phyloP scores from a whole-genome alignment of 2,797 vertebrate species.

The Pseudopleuronectes americanus region DNA sequence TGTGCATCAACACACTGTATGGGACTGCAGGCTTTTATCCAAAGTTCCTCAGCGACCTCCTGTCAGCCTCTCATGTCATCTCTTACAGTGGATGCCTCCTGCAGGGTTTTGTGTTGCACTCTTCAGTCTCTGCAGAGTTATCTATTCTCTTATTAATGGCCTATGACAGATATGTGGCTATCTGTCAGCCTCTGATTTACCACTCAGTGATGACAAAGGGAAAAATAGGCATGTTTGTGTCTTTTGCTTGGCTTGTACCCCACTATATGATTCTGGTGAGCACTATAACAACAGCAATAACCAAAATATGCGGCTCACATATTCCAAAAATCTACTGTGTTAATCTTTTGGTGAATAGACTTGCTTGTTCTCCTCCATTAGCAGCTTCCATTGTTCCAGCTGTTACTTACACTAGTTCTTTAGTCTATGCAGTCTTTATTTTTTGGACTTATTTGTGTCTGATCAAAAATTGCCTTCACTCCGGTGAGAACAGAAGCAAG shows the following conservation, averaged over 20 bases:
- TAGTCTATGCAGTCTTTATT: constrained; percentile 24
- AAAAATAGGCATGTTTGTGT: neutral
- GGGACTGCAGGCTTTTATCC: constrained; percentile 53
- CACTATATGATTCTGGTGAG: neutral
- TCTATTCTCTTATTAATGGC: constrained; percentile 52
- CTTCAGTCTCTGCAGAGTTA: constrained; percentile 4
- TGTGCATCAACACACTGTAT: constrained; percentile 51
- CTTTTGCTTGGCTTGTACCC: constrained; percentile 29
- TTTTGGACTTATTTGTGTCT: constrained; percentile 57
- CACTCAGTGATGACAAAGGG: constrained; percentile 32
- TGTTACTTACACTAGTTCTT: constrained; percentile 51
- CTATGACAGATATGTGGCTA: constrained; percentile 60
- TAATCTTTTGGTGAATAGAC: constrained; percentile 14
- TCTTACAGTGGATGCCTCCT: constrained; percentile 15
- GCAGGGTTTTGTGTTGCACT: constrained; percentile 54
- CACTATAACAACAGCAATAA: neutral
- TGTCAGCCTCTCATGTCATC: constrained; percentile 6
- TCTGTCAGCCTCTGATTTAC: constrained; percentile 60
- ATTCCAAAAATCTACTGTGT: constrained; percentile 58
- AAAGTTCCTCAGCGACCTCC: constrained; percentile 30
- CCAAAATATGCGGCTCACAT: constrained; percentile 49
- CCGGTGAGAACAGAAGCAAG: constrained; percentile 57
- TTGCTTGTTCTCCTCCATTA: constrained; percentile 40
- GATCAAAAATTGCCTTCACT: constrained; percentile 34
- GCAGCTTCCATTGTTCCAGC: neutral